A percentile compares a stretch with the other conserved stretches of the same genome.
Evolutionary conservation across 2,888 invertebrate genomes (phyloP).

Genomic region (Oligia fasciuncula): DNA sequence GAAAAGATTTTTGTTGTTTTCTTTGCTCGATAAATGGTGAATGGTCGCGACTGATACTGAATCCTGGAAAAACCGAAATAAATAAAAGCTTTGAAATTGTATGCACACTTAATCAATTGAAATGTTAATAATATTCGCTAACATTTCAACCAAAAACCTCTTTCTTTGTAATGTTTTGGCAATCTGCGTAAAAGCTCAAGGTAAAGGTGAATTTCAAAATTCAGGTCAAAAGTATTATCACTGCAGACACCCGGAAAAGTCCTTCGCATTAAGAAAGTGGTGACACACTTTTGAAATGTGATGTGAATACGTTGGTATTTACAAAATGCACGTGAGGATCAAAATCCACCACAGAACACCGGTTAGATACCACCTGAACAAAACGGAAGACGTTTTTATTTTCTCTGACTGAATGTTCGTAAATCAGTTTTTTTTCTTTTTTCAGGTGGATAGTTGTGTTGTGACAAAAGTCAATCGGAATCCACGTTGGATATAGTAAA

Average conservation of each 20-base stretch:
- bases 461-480: not conserved
- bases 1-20: slow-evolving; percentile 13
- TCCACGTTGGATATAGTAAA: not conserved
- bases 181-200: slow-evolving; percentile 5
- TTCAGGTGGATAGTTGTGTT: not conserved
- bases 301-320: slow-evolving; percentile 4
- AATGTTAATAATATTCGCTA: not conserved
- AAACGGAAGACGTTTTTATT: not conserved
- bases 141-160: not conserved
- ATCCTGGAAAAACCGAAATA: slow-evolving; percentile 10
- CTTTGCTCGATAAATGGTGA: not conserved
- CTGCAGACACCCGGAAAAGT: slow-evolving; percentile 30
- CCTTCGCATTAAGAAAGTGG: slow-evolving; percentile 29
- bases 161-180: not conserved
- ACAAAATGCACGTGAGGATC: slow-evolving; percentile 18
- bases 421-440: not conserved
- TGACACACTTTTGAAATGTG: slow-evolving; percentile 40
- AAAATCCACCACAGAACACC: not conserved
- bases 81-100: not conserved
- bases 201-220: slow-evolving; percentile 7
- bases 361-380: not conserved
- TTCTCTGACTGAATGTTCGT: not conserved
- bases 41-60: not conserved
- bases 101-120: not conserved
- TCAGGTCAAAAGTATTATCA: slow-evolving; percentile 15